These are phyloP conservation scores for Meriones psammophilus DNA, from an alignment of 2,797 vertebrate species.

Conservation along the genomic window DNA sequence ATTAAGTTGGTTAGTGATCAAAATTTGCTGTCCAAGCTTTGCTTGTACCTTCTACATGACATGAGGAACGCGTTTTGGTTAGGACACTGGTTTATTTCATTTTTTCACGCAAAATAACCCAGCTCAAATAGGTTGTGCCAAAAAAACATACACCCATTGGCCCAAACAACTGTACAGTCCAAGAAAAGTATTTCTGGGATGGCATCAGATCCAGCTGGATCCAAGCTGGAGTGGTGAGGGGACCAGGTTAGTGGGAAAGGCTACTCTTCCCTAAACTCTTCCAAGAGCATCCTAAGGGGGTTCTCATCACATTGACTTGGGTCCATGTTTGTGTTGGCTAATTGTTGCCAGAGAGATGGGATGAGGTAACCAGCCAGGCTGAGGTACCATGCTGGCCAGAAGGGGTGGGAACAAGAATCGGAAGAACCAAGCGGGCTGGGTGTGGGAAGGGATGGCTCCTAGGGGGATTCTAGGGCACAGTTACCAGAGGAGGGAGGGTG, in stretches of 20 bases:
- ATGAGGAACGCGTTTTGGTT: not conserved
- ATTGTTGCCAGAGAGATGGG: not conserved
- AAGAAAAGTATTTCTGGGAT: not conserved
- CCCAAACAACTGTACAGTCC: not conserved
- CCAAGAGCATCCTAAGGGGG: not conserved
- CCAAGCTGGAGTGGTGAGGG: not conserved
- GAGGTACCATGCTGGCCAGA: not conserved
- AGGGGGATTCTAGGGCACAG: not conserved
- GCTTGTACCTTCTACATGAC: not conserved
- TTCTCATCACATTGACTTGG: not conserved
- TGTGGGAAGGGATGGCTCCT: not conserved
- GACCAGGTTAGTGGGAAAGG: not conserved
- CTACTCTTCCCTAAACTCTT: not conserved
- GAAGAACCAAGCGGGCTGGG: not conserved
- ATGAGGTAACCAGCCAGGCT: not conserved
- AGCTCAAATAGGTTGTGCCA: not conserved
- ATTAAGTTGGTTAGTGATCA: not conserved
- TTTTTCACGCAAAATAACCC: not conserved
- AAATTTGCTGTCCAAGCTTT: not conserved
- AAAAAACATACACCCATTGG: not conserved
- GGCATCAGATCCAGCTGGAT: slow-evolving; percentile 18
- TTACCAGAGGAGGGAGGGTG: not conserved
- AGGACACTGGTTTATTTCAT: not conserved
- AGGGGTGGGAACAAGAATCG: not conserved
- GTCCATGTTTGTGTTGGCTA: not conserved